A percentile compares a stretch with the other conserved stretches of the same genome.
Evolutionary conservation across 2,113 vertebrate genomes (phyloP).

Genomic region (Elephantulus edwardii): DNA sequence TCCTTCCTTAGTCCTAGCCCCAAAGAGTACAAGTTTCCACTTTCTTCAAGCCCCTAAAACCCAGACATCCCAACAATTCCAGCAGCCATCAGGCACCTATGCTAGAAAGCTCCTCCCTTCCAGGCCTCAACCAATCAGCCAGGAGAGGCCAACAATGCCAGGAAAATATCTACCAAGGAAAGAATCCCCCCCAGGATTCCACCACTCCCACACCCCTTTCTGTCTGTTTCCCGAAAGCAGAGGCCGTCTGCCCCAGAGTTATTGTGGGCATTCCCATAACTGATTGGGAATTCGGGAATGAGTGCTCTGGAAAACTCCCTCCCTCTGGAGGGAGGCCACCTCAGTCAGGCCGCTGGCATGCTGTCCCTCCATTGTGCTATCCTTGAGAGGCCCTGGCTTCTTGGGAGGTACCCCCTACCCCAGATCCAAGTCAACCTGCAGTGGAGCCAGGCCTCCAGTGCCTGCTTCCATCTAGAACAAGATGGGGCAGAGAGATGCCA

Average conservation of each 20-base stretch:
- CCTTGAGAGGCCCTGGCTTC: conserved; percentile 10
- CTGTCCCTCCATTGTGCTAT: conserved; percentile 28
- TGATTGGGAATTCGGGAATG: conserved; percentile 65
- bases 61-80: not conserved
- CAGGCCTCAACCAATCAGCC: conserved; percentile 42
- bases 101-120: conserved; percentile 31
- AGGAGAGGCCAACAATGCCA: conserved; percentile 40
- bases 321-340: conserved; percentile 49
- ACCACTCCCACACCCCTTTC: not conserved
- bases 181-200: conserved; percentile 37
- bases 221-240: conserved; percentile 54
- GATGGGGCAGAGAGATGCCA: not conserved
- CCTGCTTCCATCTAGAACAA: conserved; percentile 20
- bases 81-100: conserved; percentile 4
- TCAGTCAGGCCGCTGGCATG: conserved; percentile 45
- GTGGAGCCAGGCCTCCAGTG: conserved; percentile 9
- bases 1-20: not conserved
- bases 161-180: conserved; percentile 73
- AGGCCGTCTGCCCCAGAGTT: conserved; percentile 37
- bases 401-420: not conserved
- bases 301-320: conserved; percentile 63
- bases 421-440: conserved; percentile 46
- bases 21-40: not conserved
- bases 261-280: conserved; percentile 21
- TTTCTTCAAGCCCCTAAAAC: not conserved